Percentiles rank a stretch among this genome's conserved stretches.
phyloP scores from a whole-genome alignment of 2,888 invertebrate genomes.

The Gerris lacustris region DNA sequence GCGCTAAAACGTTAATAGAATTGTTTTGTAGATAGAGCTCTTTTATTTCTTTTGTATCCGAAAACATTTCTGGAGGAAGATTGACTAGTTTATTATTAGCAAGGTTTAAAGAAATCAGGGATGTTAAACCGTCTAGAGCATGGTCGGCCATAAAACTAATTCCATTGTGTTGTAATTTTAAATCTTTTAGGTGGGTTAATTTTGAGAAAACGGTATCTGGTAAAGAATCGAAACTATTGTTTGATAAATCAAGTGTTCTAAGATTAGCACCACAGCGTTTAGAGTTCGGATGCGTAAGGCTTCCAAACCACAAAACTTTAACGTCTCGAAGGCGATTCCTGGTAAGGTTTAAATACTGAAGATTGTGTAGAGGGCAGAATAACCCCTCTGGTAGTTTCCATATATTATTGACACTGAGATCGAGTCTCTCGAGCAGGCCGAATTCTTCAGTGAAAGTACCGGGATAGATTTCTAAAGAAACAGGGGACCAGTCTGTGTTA shows the following conservation, averaged over 20 bases:
- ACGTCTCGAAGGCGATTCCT: slow-evolving; percentile 65
- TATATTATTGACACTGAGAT: slow-evolving; percentile 69
- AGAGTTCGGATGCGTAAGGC: slow-evolving; percentile 38
- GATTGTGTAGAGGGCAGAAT: slow-evolving; percentile 58
- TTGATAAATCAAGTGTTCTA: slow-evolving; percentile 57
- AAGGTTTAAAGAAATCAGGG: slow-evolving; percentile 60
- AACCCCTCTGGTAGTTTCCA: slow-evolving; percentile 64
- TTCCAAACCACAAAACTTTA: slow-evolving; percentile 55
- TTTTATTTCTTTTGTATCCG: slow-evolving; percentile 61
- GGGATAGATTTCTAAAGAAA: slow-evolving; percentile 61
- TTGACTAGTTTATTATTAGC: slow-evolving; percentile 68
- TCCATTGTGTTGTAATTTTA: slow-evolving; percentile 65
- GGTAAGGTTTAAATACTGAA: slow-evolving; percentile 66
- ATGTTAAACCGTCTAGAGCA: slow-evolving; percentile 60
- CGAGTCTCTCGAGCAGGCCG: slow-evolving; percentile 56
- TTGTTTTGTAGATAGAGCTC: slow-evolving; percentile 74
- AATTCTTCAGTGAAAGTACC: slow-evolving; percentile 63
- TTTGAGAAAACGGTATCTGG: slow-evolving; percentile 60
- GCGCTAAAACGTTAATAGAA: slow-evolving; percentile 65
- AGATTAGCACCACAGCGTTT: slow-evolving; percentile 59
- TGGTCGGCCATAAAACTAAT: slow-evolving; percentile 63
- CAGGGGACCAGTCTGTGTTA: slow-evolving; percentile 71
- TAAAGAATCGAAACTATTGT: slow-evolving; percentile 63
- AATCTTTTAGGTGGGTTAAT: slow-evolving; percentile 54
- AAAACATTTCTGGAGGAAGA: slow-evolving; percentile 68